Conservation (phyloP, 1,140 invertebrate species). For the Telenomus remus region DNA sequence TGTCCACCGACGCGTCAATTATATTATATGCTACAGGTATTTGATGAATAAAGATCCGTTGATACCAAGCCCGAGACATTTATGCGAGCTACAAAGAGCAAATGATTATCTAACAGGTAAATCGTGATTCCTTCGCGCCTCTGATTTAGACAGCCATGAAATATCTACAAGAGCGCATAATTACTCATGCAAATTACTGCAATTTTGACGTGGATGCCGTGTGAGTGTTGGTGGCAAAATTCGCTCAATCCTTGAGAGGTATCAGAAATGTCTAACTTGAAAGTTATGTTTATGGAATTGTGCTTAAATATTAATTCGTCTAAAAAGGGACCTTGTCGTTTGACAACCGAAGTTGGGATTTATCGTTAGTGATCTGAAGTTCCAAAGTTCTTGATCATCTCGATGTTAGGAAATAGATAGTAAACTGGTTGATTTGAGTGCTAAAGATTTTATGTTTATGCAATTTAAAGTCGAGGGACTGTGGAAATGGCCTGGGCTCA, state of each 20-base stretch:
- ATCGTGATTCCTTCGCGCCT: constrained; percentile 1
- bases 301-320: neutral
- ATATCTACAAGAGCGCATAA: constrained; percentile 33
- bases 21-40: constrained; percentile 47
- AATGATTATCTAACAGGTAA: constrained; percentile 35
- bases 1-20: constrained; percentile 42
- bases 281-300: neutral
- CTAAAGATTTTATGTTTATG: too few species aligned
- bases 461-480: too few species aligned
- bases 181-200: constrained; percentile 44
- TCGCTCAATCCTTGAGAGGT: too few species aligned
- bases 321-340: neutral
- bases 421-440: too few species aligned
- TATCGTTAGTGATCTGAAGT: too few species aligned
- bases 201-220: constrained; percentile 13
- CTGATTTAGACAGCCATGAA: constrained; percentile 33
- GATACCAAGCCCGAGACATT: constrained; percentile 25
- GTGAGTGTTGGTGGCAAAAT: constrained; percentile 1
- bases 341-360: too few species aligned
- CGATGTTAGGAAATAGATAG: too few species aligned
- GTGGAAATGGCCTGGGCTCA: too few species aligned
- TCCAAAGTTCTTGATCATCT: too few species aligned
- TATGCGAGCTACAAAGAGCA: constrained; percentile 17
- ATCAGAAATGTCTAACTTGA: too few species aligned
- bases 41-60: constrained; percentile 49